Evolutionary conservation across 2,888 invertebrate genomes (phyloP), one percentile per base, ranked within the genome.

Genomic region (Agrilus mali): DNA sequence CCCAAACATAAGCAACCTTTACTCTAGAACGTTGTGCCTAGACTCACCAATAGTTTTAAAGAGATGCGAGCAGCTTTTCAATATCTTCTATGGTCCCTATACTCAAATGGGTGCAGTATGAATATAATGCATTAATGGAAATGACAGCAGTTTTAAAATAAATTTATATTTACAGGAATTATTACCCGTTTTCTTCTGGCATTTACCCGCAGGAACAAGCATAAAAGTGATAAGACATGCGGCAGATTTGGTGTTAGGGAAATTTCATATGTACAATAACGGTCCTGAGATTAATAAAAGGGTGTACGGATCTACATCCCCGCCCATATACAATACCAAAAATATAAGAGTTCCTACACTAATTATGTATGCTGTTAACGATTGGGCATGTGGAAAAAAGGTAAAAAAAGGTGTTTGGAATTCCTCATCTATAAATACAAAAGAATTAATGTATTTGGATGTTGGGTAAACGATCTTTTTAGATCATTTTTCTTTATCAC

Each of bases 291-390:
- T 71, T 7, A 66, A 81, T 47, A 57, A 65, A 38, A 58, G 60
- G 36, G 47, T 65, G 1, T 75, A 71, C 51, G 77, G 75, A 1
- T 62, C 63, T 3, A 64, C 70, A 2, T 68, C 65, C 33, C 77
- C 80, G 0, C 73, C 74, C 0, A 60, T 60, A 34, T 82, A 80
- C 54, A 70, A 77, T 49, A 57, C 82, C 15, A 65, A 69, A 5
- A 75, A 73, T 45, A 73, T 80, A 2, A 69, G 64, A 52, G 70
- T 76, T 33, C 81, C 82, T 0, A 71, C 77, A 3, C 65, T 70
- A 2, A 53, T 81, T 15, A 69, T 78, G 38, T 78, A 79, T 49
- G 78, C 79, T 10, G 70, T 72, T 45, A 77, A 77, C 52, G 82
- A 82, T 56, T 72, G 72, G 60, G 60, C 80, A 5, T 75, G 77